A percentile compares a stretch with the other conserved stretches of the same genome.
These are phyloP conservation scores for Drosophila ficusphila DNA, from an alignment of 1,140 invertebrate genomes.

Conservation along the genomic window DNA sequence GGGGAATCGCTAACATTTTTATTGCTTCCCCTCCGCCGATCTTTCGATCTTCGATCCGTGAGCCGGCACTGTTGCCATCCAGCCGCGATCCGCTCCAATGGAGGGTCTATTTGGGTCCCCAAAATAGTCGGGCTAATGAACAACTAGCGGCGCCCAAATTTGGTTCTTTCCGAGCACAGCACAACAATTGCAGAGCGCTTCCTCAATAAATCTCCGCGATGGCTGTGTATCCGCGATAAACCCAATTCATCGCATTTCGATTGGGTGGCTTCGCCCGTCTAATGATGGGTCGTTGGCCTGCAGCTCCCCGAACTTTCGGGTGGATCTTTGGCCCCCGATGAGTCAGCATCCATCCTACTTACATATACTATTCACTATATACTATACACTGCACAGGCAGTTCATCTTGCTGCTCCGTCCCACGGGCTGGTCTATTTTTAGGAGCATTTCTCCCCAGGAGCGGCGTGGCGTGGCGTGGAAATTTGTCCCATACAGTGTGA, in stretches of 20 bases:
- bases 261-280: conserved; percentile 23
- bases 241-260: conserved; percentile 29
- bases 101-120: conserved; percentile 5
- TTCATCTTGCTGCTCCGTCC: conserved; percentile 46
- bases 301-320: conserved; percentile 24
- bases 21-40: conserved; percentile 68
- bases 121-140: conserved; percentile 41
- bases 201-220: conserved; percentile 60
- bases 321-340: conserved; percentile 20
- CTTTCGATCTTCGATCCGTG: background rate
- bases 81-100: conserved; percentile 55
- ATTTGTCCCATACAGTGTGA: conserved; percentile 70
- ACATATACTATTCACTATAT: too few species aligned
- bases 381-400: too few species aligned
- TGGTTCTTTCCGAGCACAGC: conserved; percentile 67
- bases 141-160: conserved; percentile 42
- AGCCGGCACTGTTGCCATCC: conserved; percentile 39
- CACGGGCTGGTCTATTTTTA: conserved; percentile 71
- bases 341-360: too few species aligned
- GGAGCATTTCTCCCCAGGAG: conserved; percentile 76
- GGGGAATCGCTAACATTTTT: conserved; percentile 71
- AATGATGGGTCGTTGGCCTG: conserved; percentile 79
- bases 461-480: conserved; percentile 45
- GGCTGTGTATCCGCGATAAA: conserved; percentile 35
- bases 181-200: conserved; percentile 69